Evolutionary conservation across 30 jellyfish, hydroid and myxozoan species (phyloP), one percentile per base, ranked within the genome.

Genomic region (Phacellophora camtschatica): DNA sequence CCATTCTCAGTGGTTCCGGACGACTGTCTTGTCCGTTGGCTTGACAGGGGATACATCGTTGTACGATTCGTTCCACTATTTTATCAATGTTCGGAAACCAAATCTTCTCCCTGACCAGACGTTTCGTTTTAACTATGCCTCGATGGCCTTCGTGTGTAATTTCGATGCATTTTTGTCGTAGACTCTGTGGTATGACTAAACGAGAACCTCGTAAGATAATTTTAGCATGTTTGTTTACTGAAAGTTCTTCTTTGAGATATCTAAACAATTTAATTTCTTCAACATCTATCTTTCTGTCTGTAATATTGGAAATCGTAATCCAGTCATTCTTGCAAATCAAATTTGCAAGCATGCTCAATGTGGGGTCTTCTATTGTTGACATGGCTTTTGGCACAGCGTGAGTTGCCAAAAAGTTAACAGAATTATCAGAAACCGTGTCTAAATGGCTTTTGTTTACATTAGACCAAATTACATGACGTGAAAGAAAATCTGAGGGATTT

Each of bases 401-500:
- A n/a, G n/a, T n/a, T n/a, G n/a, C n/a, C n/a, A n/a, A n/a, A n/a
- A n/a, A n/a, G n/a, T n/a, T n/a, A n/a, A n/a, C n/a, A n/a, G n/a
- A n/a, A n/a, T n/a, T n/a, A n/a, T n/a, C n/a, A n/a, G n/a, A n/a
- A n/a, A n/a, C n/a, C n/a, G n/a, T n/a, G n/a, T n/a, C n/a, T n/a
- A n/a, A n/a, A n/a, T n/a, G n/a, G n/a, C n/a, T n/a, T n/a, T n/a
- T n/a, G n/a, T n/a, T n/a, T n/a, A n/a, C n/a, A n/a, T n/a, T n/a
- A n/a, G n/a, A n/a, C n/a, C n/a, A n/a, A n/a, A n/a, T n/a, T n/a
- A n/a, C 85, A 19, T 79, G 91, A 9, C 85, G 34, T 34, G 74
- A 32, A 30, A 75, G 32, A 66, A 13, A 80, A 39, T 80, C 91
- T 11, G 91, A 45, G 15, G 64, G 77, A 46, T 80, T 63, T 11